Percentiles rank a stretch among this genome's conserved stretches.
Evolutionary conservation across 1,140 invertebrate species (phyloP).

Genomic region (Leptopilina clavipes): DNA sequence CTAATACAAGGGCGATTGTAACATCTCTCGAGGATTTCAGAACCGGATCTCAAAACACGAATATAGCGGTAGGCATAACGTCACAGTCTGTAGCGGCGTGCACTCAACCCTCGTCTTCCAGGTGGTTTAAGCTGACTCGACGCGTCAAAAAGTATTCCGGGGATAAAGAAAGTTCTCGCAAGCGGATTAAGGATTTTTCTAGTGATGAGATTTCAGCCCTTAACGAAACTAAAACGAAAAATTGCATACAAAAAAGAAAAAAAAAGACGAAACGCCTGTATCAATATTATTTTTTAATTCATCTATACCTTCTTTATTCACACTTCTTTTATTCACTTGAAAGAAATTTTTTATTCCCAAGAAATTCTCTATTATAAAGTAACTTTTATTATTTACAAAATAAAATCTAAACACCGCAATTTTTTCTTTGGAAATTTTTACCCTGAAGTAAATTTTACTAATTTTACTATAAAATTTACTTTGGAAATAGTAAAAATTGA

Average conservation of each 20-base stretch:
- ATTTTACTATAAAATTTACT: no score
- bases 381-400: no score
- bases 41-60: slow-evolving; percentile 34
- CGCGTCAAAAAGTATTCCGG: slow-evolving; percentile 26
- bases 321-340: neutral
- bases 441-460: no score
- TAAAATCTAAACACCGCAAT: no score
- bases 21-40: slow-evolving; percentile 32
- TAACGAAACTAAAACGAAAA: slow-evolving; percentile 24
- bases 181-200: slow-evolving; percentile 26
- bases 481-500: no score
- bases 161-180: slow-evolving; percentile 31
- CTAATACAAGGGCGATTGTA: slow-evolving; percentile 19
- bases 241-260: neutral
- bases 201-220: slow-evolving; percentile 24
- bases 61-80: neutral
- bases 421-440: no score
- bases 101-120: slow-evolving; percentile 18
- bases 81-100: neutral
- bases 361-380: no score
- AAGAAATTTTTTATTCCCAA: no score
- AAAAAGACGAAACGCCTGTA: slow-evolving; percentile 25
- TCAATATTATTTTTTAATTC: slow-evolving; percentile 27
- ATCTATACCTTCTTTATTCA: neutral
- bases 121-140: slow-evolving; percentile 32